Evolutionary conservation across 2,113 vertebrate species (phyloP).

Genomic region (Micromys minutus): DNA sequence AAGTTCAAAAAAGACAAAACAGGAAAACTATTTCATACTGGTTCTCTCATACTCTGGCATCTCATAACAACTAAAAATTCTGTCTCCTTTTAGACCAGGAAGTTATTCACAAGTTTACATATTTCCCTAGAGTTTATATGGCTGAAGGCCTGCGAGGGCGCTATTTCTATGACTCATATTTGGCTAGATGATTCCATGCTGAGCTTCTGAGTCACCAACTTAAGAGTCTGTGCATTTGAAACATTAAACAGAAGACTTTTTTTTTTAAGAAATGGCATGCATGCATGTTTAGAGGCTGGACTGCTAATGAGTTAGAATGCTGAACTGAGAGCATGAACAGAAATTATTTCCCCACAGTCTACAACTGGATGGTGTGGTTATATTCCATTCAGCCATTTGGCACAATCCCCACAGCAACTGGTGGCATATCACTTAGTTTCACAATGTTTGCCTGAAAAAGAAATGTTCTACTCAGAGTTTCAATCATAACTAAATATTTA

Average conservation of each 20-base stretch:
- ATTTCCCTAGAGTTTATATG: slow-evolving; percentile 41
- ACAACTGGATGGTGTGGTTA: slow-evolving; percentile 64
- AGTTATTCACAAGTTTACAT: slow-evolving; percentile 56
- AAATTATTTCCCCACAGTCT: slow-evolving; percentile 51
- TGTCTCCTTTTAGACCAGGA: slow-evolving; percentile 55
- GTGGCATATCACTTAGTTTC: slow-evolving; percentile 4
- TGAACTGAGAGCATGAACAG: slow-evolving; percentile 64
- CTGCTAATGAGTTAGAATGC: slow-evolving; percentile 72
- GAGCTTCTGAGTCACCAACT: slow-evolving; percentile 71
- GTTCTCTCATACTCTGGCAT: not conserved
- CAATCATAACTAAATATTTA: not conserved
- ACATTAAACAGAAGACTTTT: slow-evolving; percentile 65
- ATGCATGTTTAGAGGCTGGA: slow-evolving; percentile 68
- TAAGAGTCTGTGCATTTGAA: slow-evolving; percentile 68
- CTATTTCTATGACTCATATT: slow-evolving; percentile 71
- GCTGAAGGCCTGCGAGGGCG: slow-evolving; percentile 67
- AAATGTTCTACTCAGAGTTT: slow-evolving; percentile 31
- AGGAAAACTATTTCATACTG: not conserved
- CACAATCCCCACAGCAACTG: slow-evolving; percentile 2
- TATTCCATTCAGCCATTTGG: slow-evolving; percentile 63
- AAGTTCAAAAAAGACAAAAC: not conserved
- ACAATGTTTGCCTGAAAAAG: slow-evolving; percentile 27
- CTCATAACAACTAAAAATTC: slow-evolving; percentile 46
- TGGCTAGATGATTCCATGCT: slow-evolving; percentile 73
- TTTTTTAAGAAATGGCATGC: slow-evolving; percentile 73